Base-by-base conservation (phyloP, 2,113 vertebrate genomes). In the Podilymbus podiceps region DNA sequence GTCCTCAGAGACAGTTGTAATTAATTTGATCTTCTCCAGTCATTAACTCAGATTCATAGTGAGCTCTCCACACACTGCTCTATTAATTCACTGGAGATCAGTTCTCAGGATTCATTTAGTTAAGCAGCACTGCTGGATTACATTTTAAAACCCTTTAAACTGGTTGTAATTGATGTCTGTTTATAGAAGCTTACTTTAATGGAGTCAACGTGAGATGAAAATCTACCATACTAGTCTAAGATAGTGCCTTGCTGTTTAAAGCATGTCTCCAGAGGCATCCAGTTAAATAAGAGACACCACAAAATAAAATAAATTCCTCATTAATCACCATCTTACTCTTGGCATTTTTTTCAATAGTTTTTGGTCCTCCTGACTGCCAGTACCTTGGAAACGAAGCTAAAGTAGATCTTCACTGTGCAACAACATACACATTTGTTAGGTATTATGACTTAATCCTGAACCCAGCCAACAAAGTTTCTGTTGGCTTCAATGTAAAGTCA, bases 11-110 rank as follows among this genome's bases (percentile, higher is more conserved):
- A 98, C 96, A 93, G 86, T 93, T 97, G 97, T 98, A 98, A 98
- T 98, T 98, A 98, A 98, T 98, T 98, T 98, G 97, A 98, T 98
- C 98, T 98, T 98, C 98, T 98, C 88, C 94, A 98, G 98, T 98
- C 98, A 98, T 98, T 98, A 98, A 98, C 97, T 98, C 87, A 97
- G 97, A 97, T 97, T 98, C 97, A 97, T 96, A 98, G 98, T 81
- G 96, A 97, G 97, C 94, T 88, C 58, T 97, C 94, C 75, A 92
- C 96, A 98, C 96, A 98, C 73, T 63, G 95, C 96, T 98, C 97
- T 97, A 98, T 98, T 98, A 98, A 98, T 98, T 98, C 98, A 98
- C 98, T 95, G 91, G 97, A 98, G 98, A 98, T 98, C 97, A 97
- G 96, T 98, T 98, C 96, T 97, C 95, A 95, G 96, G 98, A 98